Conservation (phyloP, 1,140 invertebrate species). For the Mamestra configurata region DNA sequence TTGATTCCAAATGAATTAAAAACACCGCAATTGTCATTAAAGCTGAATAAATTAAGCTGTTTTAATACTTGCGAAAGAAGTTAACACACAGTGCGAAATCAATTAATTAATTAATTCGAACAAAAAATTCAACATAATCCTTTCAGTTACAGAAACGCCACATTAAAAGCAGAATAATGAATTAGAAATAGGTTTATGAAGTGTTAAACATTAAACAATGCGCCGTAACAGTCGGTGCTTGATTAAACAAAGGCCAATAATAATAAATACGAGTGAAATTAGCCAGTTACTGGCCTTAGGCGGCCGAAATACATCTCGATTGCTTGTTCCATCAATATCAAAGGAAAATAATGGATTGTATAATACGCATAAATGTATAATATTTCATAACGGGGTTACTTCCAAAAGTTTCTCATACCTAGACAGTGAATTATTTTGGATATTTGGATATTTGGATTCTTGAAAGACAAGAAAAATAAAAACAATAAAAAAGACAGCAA, state of each 20-base stretch:
- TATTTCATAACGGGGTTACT: too few relatives aligned
- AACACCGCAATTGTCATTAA: too few relatives aligned
- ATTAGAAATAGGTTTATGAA: slow-evolving; percentile 29
- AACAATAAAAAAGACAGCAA: too few relatives aligned
- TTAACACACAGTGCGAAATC: too few relatives aligned
- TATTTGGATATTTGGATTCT: too few relatives aligned
- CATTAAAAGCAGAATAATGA: background rate
- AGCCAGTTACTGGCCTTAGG: slow-evolving; percentile 54
- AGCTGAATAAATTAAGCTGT: too few relatives aligned
- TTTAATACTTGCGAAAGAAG: too few relatives aligned
- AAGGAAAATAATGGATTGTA: slow-evolving; percentile 1
- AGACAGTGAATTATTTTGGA: too few relatives aligned
- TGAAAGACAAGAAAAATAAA: too few relatives aligned
- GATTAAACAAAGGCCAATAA: slow-evolving; percentile 47
- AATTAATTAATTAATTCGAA: background rate
- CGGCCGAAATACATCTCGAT: slow-evolving; percentile 43
- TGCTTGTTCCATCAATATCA: slow-evolving; percentile 33
- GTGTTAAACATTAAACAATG: slow-evolving; percentile 18
- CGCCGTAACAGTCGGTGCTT: slow-evolving; percentile 15
- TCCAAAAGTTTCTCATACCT: too few relatives aligned
- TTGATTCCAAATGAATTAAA: too few relatives aligned
- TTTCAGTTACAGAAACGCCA: background rate
- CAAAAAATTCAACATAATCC: background rate
- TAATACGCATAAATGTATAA: background rate
- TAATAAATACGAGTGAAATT: slow-evolving; percentile 56